Conservation (phyloP, 37 sponge, comb jelly and placozoan genomes). For the Beroe forskalii region DNA sequence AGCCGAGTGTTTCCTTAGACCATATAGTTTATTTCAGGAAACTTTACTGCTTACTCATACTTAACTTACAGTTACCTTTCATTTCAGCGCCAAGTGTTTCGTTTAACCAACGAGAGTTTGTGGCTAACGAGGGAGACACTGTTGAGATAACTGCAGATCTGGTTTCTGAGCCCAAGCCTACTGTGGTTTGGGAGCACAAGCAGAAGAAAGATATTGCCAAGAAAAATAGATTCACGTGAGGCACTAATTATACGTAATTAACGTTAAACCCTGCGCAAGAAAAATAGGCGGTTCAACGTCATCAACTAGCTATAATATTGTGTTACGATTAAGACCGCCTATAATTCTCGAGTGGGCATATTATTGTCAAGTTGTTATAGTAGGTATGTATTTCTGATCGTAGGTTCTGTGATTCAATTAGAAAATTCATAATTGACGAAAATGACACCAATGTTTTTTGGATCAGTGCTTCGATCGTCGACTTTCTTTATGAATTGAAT, state of each 20-base stretch:
- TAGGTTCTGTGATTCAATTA: too few relatives aligned
- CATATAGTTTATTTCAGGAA: neutral
- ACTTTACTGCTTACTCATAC: too few relatives aligned
- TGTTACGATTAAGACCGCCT: neutral
- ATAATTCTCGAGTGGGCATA: neutral
- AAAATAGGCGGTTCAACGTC: too few relatives aligned
- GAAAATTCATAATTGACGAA: too few relatives aligned
- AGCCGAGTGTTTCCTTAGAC: too few relatives aligned
- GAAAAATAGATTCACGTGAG: conserved; percentile 41
- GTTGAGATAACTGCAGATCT: conserved; percentile 13
- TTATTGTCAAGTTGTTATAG: neutral
- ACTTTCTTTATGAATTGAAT: too few relatives aligned
- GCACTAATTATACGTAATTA: neutral
- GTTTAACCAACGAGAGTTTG: conserved; percentile 15
- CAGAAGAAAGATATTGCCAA: conserved; percentile 39
- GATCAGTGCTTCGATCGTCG: too few relatives aligned
- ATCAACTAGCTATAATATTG: too few relatives aligned
- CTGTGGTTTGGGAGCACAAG: conserved; percentile 54
- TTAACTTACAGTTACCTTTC: too few relatives aligned
- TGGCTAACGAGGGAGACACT: conserved; percentile 4
- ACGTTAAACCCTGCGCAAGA: too few relatives aligned
- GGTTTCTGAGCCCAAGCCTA: conserved; percentile 46
- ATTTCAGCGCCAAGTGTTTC: conserved; percentile 59
- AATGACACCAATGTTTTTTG: too few relatives aligned
- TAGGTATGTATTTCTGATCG: neutral